Base-by-base conservation (phyloP, 2,888 invertebrate species). In the Eupithecia tripunctaria region DNA sequence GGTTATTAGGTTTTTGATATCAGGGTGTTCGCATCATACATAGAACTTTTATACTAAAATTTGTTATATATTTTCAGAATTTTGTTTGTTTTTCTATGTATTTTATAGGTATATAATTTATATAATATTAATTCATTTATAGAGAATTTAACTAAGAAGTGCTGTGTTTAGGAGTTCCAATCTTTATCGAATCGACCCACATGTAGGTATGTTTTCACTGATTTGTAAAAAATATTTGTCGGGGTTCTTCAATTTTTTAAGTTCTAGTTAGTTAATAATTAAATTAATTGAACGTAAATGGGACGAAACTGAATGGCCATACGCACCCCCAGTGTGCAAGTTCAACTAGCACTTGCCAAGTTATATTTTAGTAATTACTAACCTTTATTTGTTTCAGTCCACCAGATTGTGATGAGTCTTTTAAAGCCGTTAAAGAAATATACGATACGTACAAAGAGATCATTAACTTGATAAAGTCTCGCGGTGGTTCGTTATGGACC, bases 391-490 rank as follows among this genome's bases (percentile, higher is more conserved):
- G 38, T 69, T 77, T 78, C 56, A 93, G 92, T 51, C 82, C 82
- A 10, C 77, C 81, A 14, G 88, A 84, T 27, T 80, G 83, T n/a
- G 90, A 90, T 60, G 93, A 92, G 70, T 77, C 86, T 59, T 89
- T 88, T 71, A 92, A 86, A 82, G 79, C 70, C 76, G 83, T 92
- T 1, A 89, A 89, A 82, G 93, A 94, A 86, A 87, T 92, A 75
- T 89, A 92, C 78, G 91, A 91, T 65, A 90, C 90, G 0, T 94
- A 94, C 67, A 84, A 77, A 81, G 91, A 92, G 82, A 86, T 94
- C 18, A 84, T 94, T 73, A 81, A 78, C 75, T 84, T 94, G 77
- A 79, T 94, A 47, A 86, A 77, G 78, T 86, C 88, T 60, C 90
- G 94, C 65, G 92, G 93, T 27, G 90, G 88, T 4, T 87, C 90